phyloP scores from a whole-genome alignment of 2,797 vertebrate species.

The Lophura swinhoii region DNA sequence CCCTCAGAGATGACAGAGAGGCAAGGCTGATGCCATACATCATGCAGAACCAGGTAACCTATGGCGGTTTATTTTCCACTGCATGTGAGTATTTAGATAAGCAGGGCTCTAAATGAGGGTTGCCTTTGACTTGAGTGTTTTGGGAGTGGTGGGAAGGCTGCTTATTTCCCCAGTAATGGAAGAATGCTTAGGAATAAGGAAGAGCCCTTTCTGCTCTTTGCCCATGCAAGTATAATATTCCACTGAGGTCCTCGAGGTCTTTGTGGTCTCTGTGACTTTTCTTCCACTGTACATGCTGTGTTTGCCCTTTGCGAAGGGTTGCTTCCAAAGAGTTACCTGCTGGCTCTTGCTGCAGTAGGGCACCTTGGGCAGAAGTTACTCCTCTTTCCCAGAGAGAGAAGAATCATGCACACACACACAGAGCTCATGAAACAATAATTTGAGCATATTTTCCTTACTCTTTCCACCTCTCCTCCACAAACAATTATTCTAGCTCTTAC shows the following conservation, averaged over 20 bases:
- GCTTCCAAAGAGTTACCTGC: neutral
- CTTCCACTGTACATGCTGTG: neutral
- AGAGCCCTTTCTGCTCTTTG: neutral
- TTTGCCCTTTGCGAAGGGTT: neutral
- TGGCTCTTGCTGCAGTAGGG: neutral
- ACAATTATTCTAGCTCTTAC: neutral
- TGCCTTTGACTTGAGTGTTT: neutral
- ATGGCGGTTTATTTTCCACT: neutral
- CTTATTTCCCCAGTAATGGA: neutral
- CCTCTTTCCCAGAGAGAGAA: neutral
- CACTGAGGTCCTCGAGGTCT: neutral
- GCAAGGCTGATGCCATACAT: neutral
- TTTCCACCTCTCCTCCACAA: neutral
- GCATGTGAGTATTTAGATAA: neutral
- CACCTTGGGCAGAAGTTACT: neutral
- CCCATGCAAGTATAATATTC: neutral
- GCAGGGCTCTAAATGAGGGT: neutral
- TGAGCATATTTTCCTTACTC: neutral
- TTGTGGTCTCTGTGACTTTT: neutral
- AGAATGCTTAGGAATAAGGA: neutral
- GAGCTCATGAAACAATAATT: neutral
- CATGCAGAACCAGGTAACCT: neutral
- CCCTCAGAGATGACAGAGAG: neutral
- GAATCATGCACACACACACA: neutral
- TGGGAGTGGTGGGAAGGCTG: neutral